Conservation (phyloP, 2,113 vertebrate genomes). For the Ancistrus triradiatus region DNA sequence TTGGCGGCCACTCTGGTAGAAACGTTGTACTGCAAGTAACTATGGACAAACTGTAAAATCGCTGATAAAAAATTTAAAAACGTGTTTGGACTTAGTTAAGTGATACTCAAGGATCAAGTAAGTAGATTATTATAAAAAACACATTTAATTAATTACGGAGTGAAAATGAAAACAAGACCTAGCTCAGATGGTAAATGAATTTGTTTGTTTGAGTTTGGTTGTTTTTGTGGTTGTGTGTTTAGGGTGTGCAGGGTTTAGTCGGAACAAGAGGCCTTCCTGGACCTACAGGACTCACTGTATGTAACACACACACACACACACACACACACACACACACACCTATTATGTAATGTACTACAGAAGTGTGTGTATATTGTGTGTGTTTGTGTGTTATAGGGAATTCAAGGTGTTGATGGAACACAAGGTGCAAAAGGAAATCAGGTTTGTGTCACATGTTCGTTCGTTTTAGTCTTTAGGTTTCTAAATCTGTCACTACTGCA, state of each 20-base stretch:
- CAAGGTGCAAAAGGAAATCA: slow-evolving; percentile 84
- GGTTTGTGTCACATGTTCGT: slow-evolving; percentile 72
- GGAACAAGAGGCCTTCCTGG: slow-evolving; percentile 77
- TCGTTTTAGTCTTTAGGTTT: too few relatives aligned
- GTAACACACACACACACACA: slow-evolving; percentile 36
- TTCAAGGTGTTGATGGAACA: slow-evolving; percentile 77
- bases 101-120: too few relatives aligned
- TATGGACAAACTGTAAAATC: too few relatives aligned
- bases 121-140: too few relatives aligned
- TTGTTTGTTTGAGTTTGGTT: neutral
- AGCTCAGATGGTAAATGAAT: neutral
- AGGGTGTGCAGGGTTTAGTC: slow-evolving; percentile 75
- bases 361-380: neutral
- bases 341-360: neutral
- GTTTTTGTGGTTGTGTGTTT: slow-evolving; percentile 5
- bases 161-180: too few relatives aligned
- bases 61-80: too few relatives aligned
- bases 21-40: too few relatives aligned
- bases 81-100: too few relatives aligned
- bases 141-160: too few relatives aligned
- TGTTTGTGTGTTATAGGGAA: slow-evolving; percentile 64
- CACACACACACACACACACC: slow-evolving; percentile 7
- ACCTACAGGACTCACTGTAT: slow-evolving; percentile 70
- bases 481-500: neutral
- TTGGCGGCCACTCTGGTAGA: too few relatives aligned